Conservation (phyloP, 2,797 vertebrate species). For the Trematocara caparti region DNA sequence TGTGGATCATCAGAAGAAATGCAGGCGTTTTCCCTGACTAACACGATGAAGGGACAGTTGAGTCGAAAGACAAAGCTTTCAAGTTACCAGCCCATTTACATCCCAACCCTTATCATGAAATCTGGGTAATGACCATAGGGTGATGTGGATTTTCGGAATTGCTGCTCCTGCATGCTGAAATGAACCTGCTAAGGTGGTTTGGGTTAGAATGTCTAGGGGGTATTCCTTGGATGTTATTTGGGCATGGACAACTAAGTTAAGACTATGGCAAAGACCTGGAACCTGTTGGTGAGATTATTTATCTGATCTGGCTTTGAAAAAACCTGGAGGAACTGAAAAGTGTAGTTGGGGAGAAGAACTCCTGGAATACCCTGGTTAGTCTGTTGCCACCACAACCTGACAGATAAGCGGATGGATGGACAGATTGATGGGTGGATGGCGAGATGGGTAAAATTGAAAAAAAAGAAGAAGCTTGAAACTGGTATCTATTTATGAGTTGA, state of each 20-base stretch:
- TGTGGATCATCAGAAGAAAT: neutral
- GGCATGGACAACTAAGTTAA: neutral
- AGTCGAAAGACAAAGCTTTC: neutral
- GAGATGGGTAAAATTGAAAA: neutral
- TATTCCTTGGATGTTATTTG: neutral
- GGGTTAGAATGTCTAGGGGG: neutral
- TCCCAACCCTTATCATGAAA: neutral
- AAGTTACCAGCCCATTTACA: neutral
- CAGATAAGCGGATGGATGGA: neutral
- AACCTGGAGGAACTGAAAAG: neutral
- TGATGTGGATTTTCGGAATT: neutral
- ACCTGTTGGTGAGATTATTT: neutral
- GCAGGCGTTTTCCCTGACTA: neutral
- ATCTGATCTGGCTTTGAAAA: neutral
- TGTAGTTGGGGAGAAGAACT: neutral
- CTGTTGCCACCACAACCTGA: neutral
- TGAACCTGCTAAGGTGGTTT: neutral
- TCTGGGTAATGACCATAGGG: neutral
- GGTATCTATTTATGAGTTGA: constrained; percentile 25
- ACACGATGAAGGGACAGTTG: neutral
- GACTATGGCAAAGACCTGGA: neutral
- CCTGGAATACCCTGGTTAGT: neutral
- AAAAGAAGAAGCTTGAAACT: constrained; percentile 1
- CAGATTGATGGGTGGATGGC: neutral
- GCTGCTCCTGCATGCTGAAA: neutral